Evolutionary conservation across 2,888 invertebrate genomes (phyloP), one percentile per base, ranked within the genome.

Genomic region (Eudasyphora cyanicolor): DNA sequence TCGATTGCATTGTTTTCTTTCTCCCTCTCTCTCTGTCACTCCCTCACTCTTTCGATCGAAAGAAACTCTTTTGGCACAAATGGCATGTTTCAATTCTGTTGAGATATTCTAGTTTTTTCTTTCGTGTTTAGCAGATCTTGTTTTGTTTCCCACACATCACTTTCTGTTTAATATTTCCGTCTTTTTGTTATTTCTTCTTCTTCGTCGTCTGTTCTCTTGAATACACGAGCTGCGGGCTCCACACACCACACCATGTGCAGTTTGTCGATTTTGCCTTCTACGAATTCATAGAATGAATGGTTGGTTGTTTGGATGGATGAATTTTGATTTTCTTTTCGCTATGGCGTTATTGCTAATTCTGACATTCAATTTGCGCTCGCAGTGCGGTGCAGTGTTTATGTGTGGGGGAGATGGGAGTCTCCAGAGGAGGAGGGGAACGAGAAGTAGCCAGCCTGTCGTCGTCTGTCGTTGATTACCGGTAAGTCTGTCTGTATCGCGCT

Each of bases 281-380:
- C 67, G 38, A 67, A 67, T 67, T 67, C 67, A 67, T 67, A 67
- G 67, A n/a, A 21, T 21, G 21, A 19, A 21, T 10, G 27, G 12
- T 27, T 38, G 14, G 12, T 12, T n/a, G n/a, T n/a, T n/a, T 29
- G 60, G 29, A 60, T 3, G 5, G 10, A 17, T 62, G 32, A 32
- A 62, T 67, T 67, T 21, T 35, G 32, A 5, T 64, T 64, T 64
- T 64, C 12, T 14, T 64, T 64, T 4, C 29, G 64, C 35, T 19
- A 42, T 67, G 38, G n/a, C 62, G 7, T 62, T 62, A 49, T 60
- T 60, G 3, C 29, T 14, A 14, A 2, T 21, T 38, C 67, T 67
- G 67, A 67, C 67, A 67, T 67, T 67, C 67, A 42, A 57, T 57
- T 57, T n/a, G n/a, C 57, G 12, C 14, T 57, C 12, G n/a, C 14